These are phyloP conservation scores for Alentia gelatinosa DNA, from an alignment of 2,888 invertebrate species.

Conservation along the genomic window DNA sequence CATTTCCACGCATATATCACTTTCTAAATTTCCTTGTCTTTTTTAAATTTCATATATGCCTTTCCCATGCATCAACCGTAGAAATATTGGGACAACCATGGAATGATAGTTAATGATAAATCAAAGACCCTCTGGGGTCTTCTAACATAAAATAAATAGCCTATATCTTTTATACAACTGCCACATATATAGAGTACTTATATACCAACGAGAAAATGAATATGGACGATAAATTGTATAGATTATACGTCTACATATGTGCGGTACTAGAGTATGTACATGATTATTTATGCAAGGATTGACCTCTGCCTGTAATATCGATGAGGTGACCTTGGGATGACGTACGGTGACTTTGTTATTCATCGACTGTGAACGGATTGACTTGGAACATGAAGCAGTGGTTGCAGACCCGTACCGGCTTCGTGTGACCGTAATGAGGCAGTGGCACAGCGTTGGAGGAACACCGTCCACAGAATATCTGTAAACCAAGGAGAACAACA, in stretches of 20 bases:
- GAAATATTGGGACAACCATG: not conserved
- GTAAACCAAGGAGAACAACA: slow-evolving; percentile 76
- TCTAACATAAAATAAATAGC: not conserved
- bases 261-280: not conserved
- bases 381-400: slow-evolving; percentile 89
- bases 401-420: slow-evolving; percentile 96
- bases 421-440: slow-evolving; percentile 94
- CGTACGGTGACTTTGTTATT: slow-evolving; percentile 47
- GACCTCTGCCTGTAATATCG: not conserved
- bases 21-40: not conserved
- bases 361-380: slow-evolving; percentile 83
- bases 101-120: not conserved
- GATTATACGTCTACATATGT: not conserved
- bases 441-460: slow-evolving; percentile 95
- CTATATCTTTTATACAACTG: not conserved
- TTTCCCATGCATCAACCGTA: not conserved
- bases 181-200: no score
- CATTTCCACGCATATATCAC: no score
- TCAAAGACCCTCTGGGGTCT: not conserved
- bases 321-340: not conserved
- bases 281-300: not conserved
- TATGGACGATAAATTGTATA: not conserved
- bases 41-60: not conserved
- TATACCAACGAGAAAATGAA: no score
- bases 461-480: slow-evolving; percentile 96